Conservation (phyloP, 2,113 vertebrate species). For the Anas platyrhynchos region DNA sequence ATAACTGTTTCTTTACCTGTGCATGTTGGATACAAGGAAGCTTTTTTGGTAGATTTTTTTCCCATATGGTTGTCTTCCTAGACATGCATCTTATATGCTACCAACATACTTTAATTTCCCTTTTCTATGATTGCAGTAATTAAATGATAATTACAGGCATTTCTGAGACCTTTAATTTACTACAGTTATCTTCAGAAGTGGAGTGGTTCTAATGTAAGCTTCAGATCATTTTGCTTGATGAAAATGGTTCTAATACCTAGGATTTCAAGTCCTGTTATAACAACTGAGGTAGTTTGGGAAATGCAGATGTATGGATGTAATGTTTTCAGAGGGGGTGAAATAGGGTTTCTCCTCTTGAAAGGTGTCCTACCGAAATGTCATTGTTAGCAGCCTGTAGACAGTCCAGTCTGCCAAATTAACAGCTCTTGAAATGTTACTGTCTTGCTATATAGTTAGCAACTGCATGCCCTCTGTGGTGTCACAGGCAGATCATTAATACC, state of each 20-base stretch:
- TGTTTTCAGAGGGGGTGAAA: background rate
- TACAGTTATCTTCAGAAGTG: background rate
- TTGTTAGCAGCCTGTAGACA: background rate
- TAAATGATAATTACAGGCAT: background rate
- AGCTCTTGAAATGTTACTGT: background rate
- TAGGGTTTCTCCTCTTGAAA: background rate
- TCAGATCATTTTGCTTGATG: background rate
- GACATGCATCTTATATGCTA: background rate
- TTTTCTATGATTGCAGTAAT: background rate
- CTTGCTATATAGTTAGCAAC: background rate
- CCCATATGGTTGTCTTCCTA: background rate
- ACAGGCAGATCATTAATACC: rapidly evolving
- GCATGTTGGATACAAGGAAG: background rate
- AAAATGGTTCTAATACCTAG: background rate
- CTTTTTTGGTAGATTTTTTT: background rate
- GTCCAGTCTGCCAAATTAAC: background rate
- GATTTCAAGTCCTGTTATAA: background rate
- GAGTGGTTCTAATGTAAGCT: slow-evolving; percentile 14
- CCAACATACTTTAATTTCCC: background rate
- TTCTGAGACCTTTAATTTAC: background rate
- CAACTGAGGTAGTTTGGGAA: background rate
- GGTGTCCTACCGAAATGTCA: background rate
- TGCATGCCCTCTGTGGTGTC: background rate
- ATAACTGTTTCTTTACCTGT: background rate
- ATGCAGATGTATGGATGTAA: background rate